A percentile compares a stretch with the other conserved stretches of the same genome.
Evolutionary conservation across 2,888 invertebrate genomes (phyloP).

Genomic region (Matsumyia berberina): DNA sequence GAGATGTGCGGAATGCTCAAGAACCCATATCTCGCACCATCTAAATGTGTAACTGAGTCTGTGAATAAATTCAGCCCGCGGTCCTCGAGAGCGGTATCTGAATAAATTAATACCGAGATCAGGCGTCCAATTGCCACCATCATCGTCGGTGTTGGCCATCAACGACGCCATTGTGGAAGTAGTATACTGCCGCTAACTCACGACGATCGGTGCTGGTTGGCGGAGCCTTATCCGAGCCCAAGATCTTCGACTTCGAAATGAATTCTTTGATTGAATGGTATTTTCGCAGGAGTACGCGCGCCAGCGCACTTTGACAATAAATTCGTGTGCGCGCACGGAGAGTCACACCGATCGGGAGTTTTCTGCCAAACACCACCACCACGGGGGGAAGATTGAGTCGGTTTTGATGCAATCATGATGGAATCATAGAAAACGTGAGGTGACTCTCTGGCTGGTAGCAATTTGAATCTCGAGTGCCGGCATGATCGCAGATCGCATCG

Average conservation of each 20-base stretch:
- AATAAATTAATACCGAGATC: constrained; percentile 73
- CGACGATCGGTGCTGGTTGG: constrained; percentile 23
- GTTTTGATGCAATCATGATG: constrained; percentile 74
- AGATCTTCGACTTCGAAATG: constrained; percentile 66
- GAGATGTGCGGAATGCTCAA: constrained; percentile 64
- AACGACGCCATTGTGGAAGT: constrained; percentile 22
- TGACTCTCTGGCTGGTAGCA: constrained; percentile 70
- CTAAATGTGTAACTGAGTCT: constrained; percentile 75
- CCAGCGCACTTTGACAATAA: constrained; percentile 70
- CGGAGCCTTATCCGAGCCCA: constrained; percentile 55
- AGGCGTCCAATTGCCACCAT: constrained; percentile 72
- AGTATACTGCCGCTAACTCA: constrained; percentile 3
- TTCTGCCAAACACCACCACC: constrained; percentile 5
- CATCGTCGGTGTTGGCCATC: constrained; percentile 49
- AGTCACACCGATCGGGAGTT: constrained; percentile 8
- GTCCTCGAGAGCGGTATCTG: constrained; percentile 58
- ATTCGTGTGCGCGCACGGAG: constrained; percentile 34
- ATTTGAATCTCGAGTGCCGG: constrained; percentile 55
- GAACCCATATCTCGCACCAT: constrained; percentile 75
- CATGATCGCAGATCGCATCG: constrained; percentile 31
- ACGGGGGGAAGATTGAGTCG: constrained; percentile 57
- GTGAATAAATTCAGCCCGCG: constrained; percentile 68
- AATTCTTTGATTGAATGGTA: constrained; percentile 75
- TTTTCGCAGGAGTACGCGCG: constrained; percentile 57
- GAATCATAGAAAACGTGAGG: constrained; percentile 75